Base-by-base conservation (phyloP, 2,888 invertebrate species). In the Drosophila ustulata region DNA sequence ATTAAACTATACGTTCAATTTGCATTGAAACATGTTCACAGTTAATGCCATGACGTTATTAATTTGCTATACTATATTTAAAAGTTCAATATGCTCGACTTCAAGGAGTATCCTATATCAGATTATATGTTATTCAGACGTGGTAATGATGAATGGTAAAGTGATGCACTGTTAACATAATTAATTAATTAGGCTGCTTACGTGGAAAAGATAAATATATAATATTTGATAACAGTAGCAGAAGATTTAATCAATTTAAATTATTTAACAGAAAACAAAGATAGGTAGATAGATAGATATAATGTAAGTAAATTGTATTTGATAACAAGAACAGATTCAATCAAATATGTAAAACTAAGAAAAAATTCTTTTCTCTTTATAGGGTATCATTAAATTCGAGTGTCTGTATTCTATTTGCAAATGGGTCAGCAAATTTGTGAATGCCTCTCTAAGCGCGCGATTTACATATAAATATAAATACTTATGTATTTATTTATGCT, bases 381-480 rank as follows among this genome's bases (percentile, higher is more conserved):
- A 67, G 63, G 56, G 53, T 67, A 67, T 58, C n/a, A 13, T 53
- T 39, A 32, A 39, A 25, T 25, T 3, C 8, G 8, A 23, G 46
- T 26, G 23, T 28, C 39, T 49, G 9, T 34, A 13, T 50, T 56
- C 5, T 43, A 26, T 6, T n/a, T 50, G 59, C 49, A 75, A 75
- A 71, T 72, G 50, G 75, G 76, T 75, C 75, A 75, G 72, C 43
- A 47, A 26, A 43, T 67, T 68, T 71, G 53, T 68, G 52, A 74
- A 62, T 66, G 72, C 53, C 7, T 6, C 39, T 49, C 45, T 61
- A 75, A 75, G 68, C 71, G 65, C 57, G 39, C 75, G 68, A 53
- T 76, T 72, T 75, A 72, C 76, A 75, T 76, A 75, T 46, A 66
- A 76, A 75, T 76, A 75, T 46, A 66, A 76, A 76, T 76, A 70